Base-by-base conservation (phyloP, 2,113 vertebrate species). In the Limnothrissa miodon region DNA sequence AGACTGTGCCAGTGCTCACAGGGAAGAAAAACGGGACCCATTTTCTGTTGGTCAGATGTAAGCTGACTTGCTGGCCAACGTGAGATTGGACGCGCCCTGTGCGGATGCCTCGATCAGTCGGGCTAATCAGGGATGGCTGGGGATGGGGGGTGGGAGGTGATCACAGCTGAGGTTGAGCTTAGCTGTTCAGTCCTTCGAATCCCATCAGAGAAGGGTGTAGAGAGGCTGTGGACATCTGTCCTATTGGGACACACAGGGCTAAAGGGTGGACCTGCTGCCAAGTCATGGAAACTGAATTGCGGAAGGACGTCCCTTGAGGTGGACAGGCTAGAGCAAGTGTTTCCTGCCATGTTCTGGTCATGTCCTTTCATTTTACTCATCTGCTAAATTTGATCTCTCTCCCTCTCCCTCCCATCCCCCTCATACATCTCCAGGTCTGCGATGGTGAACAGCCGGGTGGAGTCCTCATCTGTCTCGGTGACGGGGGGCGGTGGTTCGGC, bases 401-500 rank as follows among this genome's bases (percentile, higher is more conserved):
- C 23, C 29, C 29, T 74, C 46, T 48, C 80, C 80, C n/a, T 78
- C 23, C 56, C 45, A 11, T 5, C 2, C 1, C 39, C n/a, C 29
- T 5, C 11, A 21, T 19, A 8, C 10, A 79, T 13, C 80, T n/a
- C 17, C 13, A 91, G 93, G 88, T 86, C 82, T 59, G 86, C 56
- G 13, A 95, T 95, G 95, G 94, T 96, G 85, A 95, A 95, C 88
- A 95, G 91, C 86, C 93, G 94, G 80, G 88, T 92, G 87, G 95
- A 95, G 87, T 89, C 86, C 0, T 89, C 93, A 23, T 81, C 93
- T 0, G 91, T 93, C 86, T 86, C 94, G 0, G 92, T 93, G 87
- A 91, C 92, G 78, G 93, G 93, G 39, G 87, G 91, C 1, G 53
- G 53, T 21, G 86, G 90, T 19, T 53, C 88, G 2, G 84, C 82